Conservation (phyloP, 2,797 vertebrate genomes). For the Chaetodon trifasciatus region DNA sequence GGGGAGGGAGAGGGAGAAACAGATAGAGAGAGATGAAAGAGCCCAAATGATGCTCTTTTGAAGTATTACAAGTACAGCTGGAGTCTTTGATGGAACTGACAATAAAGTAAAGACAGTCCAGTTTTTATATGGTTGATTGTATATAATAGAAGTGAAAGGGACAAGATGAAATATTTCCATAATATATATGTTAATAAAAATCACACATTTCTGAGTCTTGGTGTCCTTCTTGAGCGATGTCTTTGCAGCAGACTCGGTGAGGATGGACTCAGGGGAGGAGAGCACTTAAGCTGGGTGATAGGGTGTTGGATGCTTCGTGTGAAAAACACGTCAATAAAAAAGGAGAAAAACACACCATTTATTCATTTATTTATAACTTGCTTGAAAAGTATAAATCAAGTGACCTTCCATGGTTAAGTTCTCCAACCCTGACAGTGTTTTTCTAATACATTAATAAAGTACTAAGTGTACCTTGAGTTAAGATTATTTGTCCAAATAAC, state of each 20-base stretch:
- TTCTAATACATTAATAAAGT: neutral
- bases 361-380: neutral
- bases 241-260: conserved; percentile 32
- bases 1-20: neutral
- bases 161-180: neutral
- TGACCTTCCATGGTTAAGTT: neutral
- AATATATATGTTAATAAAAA: neutral
- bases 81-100: conserved; percentile 8
- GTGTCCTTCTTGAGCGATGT: neutral
- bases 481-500: neutral
- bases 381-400: neutral
- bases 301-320: conserved; percentile 20
- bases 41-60: conserved; percentile 18
- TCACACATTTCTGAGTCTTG: conserved; percentile 2
- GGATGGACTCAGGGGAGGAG: conserved; percentile 27
- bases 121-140: neutral
- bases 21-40: conserved; percentile 10
- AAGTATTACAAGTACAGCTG: neutral
- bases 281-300: conserved; percentile 36
- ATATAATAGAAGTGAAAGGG: neutral
- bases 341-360: neutral
- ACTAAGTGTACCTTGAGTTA: neutral
- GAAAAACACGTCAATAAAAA: conserved; percentile 36
- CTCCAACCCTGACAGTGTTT: neutral
- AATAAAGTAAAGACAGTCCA: neutral